Percentiles rank a stretch among this genome's conserved stretches.
Conservation (phyloP, 2,113 vertebrate genomes). For the Eolophus roseicapilla region DNA sequence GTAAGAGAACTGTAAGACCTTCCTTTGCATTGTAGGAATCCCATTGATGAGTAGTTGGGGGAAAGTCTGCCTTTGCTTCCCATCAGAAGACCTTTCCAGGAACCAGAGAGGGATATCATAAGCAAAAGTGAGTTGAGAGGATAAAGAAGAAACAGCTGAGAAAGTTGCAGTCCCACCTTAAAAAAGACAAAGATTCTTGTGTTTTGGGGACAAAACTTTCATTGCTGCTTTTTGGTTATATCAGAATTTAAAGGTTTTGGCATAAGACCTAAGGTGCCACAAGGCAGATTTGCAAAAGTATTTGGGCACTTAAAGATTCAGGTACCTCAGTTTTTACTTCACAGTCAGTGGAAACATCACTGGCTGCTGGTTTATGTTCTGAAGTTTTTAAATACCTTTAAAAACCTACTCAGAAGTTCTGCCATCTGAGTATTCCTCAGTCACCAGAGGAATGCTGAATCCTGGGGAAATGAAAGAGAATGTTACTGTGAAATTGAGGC, state of each 20-base stretch:
- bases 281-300: neutral
- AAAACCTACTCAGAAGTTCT: neutral
- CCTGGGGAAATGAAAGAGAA: neutral
- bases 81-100: neutral
- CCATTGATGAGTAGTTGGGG: neutral
- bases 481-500: neutral
- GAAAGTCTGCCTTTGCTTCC: neutral
- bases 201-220: neutral
- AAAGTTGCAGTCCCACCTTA: fast-evolving
- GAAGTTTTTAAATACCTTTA: neutral
- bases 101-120: neutral
- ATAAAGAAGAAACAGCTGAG: neutral
- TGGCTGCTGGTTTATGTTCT: neutral
- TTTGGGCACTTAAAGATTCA: neutral
- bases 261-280: neutral
- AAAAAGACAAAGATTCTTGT: neutral
- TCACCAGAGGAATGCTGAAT: neutral
- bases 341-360: neutral
- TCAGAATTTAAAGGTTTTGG: neutral
- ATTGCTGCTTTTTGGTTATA: neutral
- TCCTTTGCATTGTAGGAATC: neutral
- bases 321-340: neutral
- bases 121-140: neutral
- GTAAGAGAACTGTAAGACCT: neutral
- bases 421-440: neutral